Evolutionary conservation across 92 coral and sea anemone genomes (phyloP), one percentile per base, ranked within the genome.

Genomic region (Diadumene lineata): DNA sequence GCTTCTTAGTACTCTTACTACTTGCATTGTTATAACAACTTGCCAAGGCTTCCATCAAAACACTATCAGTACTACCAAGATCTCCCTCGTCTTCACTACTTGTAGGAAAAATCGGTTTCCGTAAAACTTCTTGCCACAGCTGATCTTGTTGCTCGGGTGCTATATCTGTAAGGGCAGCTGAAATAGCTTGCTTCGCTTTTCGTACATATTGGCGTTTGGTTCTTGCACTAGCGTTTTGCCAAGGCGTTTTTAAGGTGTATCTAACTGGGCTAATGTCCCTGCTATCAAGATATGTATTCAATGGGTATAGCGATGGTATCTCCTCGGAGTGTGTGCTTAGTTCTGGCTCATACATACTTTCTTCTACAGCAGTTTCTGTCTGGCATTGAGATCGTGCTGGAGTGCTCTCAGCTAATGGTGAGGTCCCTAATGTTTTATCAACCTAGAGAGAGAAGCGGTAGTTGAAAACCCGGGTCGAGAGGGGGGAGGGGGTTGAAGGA

Each of bases 171-270:
- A 67, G 56, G 34, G 68, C 76, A n/a, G 68, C 83, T 68, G 83
- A 31, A 69, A 78, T 48, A 0, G 71, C 83, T 60, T 78, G 83
- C 67, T 17, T 61, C 29, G 83, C 83, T 51, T 79, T 79, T 31
- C 71, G 77, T 22, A 38, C 77, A 25, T 68, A 58, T 19, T 58
- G 69, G 21, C 77, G 21, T 69, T 17, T 79, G 10, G 83, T 79
- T 50, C 65, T 43, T 17, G 33, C 62, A 70, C 83, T 79, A 10
- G 83, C 65, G 11, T 79, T 69, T 1, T 79, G 25, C 77, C 77
- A 79, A 3, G 82, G 70, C 34, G 75, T 68, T 27, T 28, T 50
- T 15, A 78, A 61, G 13, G 69, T 55, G 57, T 56, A 68, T 51
- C 78, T 56, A 0, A 79, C 68, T 15, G 78, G 78, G 70, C 84